Base-by-base conservation (phyloP, 2,797 vertebrate genomes). In the Pitangus sulphuratus region DNA sequence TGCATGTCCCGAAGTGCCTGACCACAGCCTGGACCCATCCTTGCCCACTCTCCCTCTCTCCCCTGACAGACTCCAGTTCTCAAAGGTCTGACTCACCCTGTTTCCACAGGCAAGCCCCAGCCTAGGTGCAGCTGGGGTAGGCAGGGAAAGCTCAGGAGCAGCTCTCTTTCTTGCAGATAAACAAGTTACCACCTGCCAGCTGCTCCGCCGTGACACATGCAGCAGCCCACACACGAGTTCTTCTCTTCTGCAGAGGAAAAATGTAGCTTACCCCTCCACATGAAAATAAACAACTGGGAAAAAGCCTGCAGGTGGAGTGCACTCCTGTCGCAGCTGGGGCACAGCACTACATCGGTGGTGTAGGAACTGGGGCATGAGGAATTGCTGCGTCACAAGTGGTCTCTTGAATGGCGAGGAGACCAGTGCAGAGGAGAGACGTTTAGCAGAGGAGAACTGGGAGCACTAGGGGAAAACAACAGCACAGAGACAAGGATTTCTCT, bases 101-200 rank as follows among this genome's bases (percentile, higher is more conserved):
- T 40, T 85, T 51, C 60, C 54, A 37, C 22, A 45, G 47, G 16
- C 82, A 87, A 85, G 31, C n/a, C 19, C 26, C 54, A 87, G 76
- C 72, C 60, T 8, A 37, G 44, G 33, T 50, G 65, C 60, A 81
- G 50, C 70, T 57, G 61, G n/a, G 18, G 20, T 5, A 30, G 33
- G 71, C 45, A 76, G 60, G 10, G 21, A 54, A 70, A 7, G 51
- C 72, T 62, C 60, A 31, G 69, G 30, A 95, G 21, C 42, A 11
- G 11, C 35, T 77, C 37, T 51, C 12, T 17, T 61, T 18, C 54
- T 42, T 40, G 26, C 2, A 0, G 69, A 78, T 45, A 71, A 93
- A 85, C 72, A 84, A 84, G 85, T 81, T 86, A 7, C 51, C 53
- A 70, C 92, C 68, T 56, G 70, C 78, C 84, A 78, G 50, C 45